Conservation (phyloP, 1,140 invertebrate species). For the Drosophila pseudoobscura region DNA sequence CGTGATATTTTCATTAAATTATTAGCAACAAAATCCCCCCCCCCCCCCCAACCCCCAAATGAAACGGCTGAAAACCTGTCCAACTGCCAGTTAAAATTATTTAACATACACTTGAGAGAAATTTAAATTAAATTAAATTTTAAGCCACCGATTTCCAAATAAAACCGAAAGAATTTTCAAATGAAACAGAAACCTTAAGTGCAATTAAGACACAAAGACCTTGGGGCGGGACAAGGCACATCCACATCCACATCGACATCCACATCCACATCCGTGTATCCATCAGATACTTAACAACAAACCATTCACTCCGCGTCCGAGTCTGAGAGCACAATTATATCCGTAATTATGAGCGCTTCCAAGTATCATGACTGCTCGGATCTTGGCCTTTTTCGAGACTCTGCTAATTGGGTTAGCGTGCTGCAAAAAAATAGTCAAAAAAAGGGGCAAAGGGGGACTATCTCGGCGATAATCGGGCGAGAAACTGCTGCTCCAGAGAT, state of each 20-base stretch:
- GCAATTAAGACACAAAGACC: slow-evolving; percentile 18
- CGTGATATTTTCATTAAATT: slow-evolving; percentile 12
- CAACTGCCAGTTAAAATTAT: slow-evolving; percentile 42
- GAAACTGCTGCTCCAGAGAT: slow-evolving; percentile 21
- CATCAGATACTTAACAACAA: slow-evolving; percentile 24
- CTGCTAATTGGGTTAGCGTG: slow-evolving; percentile 59
- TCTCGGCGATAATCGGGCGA: slow-evolving; percentile 35
- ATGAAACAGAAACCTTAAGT: background rate
- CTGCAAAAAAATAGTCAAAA: background rate
- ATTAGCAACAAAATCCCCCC: slow-evolving; percentile 8
- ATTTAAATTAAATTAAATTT: slow-evolving; percentile 12
- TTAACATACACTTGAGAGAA: slow-evolving; percentile 39
- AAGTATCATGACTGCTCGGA: slow-evolving; percentile 43
- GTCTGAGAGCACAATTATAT: slow-evolving; percentile 9
- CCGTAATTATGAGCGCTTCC: slow-evolving; percentile 35
- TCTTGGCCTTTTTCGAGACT: slow-evolving; percentile 4
- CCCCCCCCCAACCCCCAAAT: background rate
- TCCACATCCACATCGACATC: too few species aligned
- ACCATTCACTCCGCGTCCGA: slow-evolving; percentile 8
- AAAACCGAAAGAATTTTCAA: slow-evolving; percentile 8
- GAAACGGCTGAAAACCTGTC: slow-evolving; percentile 43
- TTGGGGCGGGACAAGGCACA: slow-evolving; percentile 5
- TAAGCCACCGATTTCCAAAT: slow-evolving; percentile 6
- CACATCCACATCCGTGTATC: slow-evolving; percentile 5
- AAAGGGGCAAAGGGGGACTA: too few species aligned